Evolutionary conservation across 2,797 vertebrate genomes (phyloP).

Genomic region (Pangasius sanitwongsei): DNA sequence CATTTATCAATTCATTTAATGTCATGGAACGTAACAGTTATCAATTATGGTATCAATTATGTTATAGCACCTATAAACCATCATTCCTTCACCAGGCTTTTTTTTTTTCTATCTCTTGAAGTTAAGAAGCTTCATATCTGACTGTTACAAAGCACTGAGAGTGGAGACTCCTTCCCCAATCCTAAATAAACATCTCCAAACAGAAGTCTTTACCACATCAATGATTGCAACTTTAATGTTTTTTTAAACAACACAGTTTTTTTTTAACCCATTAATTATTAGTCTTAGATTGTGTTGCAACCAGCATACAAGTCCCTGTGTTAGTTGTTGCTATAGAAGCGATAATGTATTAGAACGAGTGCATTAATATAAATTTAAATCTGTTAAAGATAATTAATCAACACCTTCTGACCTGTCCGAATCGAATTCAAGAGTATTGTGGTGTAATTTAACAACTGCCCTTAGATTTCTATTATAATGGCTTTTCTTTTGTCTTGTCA

Average conservation of each 20-base stretch:
- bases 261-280: neutral
- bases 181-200: neutral
- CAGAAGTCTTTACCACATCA: neutral
- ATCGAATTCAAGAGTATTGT: neutral
- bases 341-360: neutral
- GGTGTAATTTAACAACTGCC: neutral
- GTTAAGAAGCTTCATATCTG: neutral
- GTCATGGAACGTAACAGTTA: neutral
- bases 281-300: neutral
- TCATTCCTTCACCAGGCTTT: neutral
- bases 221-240: no score
- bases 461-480: neutral
- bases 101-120: no score
- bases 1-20: neutral
- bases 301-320: neutral
- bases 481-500: neutral
- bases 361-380: neutral
- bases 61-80: neutral
- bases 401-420: neutral
- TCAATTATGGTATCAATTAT: neutral
- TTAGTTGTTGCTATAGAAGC: neutral
- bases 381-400: neutral
- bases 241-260: neutral
- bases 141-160: neutral
- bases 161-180: neutral